phyloP scores from a whole-genome alignment of 2,888 invertebrate genomes.

The Epinotia bilunana region DNA sequence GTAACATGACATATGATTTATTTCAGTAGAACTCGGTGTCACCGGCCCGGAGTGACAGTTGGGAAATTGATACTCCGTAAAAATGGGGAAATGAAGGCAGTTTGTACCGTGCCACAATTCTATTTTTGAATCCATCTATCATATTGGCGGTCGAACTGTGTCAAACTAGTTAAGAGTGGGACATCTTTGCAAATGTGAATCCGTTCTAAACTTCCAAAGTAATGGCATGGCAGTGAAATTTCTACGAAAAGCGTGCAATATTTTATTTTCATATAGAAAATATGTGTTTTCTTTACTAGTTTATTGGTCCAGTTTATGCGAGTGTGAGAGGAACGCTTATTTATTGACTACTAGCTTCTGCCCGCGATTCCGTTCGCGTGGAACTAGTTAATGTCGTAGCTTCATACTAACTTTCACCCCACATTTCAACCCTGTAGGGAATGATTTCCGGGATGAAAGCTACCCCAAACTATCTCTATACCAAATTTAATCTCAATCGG shows the following conservation, averaged over 20 bases:
- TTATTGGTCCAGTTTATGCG: not conserved
- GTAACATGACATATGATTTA: slow-evolving; percentile 21
- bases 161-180: slow-evolving; percentile 29
- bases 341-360: too few relatives aligned
- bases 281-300: not conserved
- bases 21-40: slow-evolving; percentile 18
- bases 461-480: too few relatives aligned
- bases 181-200: slow-evolving; percentile 24
- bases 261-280: not conserved
- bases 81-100: slow-evolving; percentile 35
- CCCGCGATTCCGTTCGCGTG: too few relatives aligned
- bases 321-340: not conserved
- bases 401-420: too few relatives aligned
- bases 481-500: too few relatives aligned
- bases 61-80: slow-evolving; percentile 49
- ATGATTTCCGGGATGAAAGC: too few relatives aligned
- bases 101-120: slow-evolving; percentile 37
- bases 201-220: slow-evolving; percentile 28
- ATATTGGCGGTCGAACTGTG: slow-evolving; percentile 19
- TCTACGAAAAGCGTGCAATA: slow-evolving; percentile 10
- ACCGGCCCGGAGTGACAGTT: slow-evolving; percentile 38
- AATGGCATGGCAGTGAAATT: slow-evolving; percentile 4
- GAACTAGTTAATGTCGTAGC: too few relatives aligned
- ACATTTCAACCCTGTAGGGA: too few relatives aligned
- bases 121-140: slow-evolving; percentile 45